phyloP scores from a whole-genome alignment of 2,797 vertebrate genomes.

The Nannoperca australis region DNA sequence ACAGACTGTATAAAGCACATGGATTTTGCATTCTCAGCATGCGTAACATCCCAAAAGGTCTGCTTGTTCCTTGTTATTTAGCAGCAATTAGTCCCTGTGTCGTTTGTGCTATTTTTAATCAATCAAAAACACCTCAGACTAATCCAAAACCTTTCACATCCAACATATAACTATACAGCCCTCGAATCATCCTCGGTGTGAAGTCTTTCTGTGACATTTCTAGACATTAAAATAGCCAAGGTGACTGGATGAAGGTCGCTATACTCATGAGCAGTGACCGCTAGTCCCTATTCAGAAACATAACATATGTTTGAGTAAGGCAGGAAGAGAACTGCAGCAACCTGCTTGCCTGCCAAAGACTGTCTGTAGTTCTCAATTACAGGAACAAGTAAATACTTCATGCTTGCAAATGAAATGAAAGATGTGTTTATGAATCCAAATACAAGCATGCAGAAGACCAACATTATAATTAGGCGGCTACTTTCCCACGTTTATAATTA shows the following conservation, averaged over 20 bases:
- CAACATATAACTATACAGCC: conserved; percentile 31
- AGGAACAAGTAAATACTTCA: background rate
- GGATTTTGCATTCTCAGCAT: conserved; percentile 23
- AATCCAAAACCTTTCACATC: conserved; percentile 2
- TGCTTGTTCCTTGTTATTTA: conserved; percentile 26
- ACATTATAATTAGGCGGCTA: background rate
- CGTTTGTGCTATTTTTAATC: conserved; percentile 12
- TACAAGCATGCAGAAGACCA: conserved; percentile 1
- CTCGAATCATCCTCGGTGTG: background rate
- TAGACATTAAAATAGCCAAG: conserved; percentile 66
- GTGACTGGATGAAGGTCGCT: conserved; percentile 65
- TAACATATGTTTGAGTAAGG: conserved; percentile 52
- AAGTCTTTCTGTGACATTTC: conserved; percentile 57
- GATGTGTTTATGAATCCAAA: conserved; percentile 10
- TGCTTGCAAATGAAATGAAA: background rate
- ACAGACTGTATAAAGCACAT: background rate
- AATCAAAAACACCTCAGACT: conserved; percentile 9
- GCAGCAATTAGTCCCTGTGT: conserved; percentile 10
- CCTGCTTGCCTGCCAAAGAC: conserved; percentile 18
- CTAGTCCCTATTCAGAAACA: conserved; percentile 58
- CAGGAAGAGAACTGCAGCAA: conserved; percentile 49
- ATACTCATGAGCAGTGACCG: conserved; percentile 59
- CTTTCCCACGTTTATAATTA: background rate
- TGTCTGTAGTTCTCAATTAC: conserved; percentile 23
- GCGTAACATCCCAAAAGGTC: conserved; percentile 2